Base-by-base conservation (phyloP, 2,113 vertebrate genomes). In the Daubentonia madagascariensis region DNA sequence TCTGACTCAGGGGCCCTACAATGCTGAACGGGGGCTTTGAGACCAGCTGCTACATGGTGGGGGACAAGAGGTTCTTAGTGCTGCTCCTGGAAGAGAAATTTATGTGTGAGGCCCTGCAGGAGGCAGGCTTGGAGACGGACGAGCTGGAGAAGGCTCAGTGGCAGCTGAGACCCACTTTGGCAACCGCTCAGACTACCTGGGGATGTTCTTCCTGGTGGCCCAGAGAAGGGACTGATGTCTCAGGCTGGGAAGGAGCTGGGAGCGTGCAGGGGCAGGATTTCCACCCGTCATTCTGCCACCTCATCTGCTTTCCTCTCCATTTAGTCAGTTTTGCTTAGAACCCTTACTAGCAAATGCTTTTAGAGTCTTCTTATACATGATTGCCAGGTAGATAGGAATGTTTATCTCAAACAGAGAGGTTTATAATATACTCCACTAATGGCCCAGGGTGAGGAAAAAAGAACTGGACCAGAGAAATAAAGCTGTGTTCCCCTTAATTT, bases 1-100 rank as follows among this genome's bases (percentile, higher is more conserved):
- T 98, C 32, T 84, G 85, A 63, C 88, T 96, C 30, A 84, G 97
- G 37, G 97, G 94, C 22, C 37, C 93, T n/a, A 48, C 97, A 73
- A 81, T 98, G 22, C 96, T 98, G 70, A 28, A 96, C 1, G 70
- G 97, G 10, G 93, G 85, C 88, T 92, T 98, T 23, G 94, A 94
- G 22, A 87, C 68, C 52, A 98, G 83, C n/a, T 98, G 98, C 96
- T 98, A 97, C 88, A 75, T 78, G 22, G 88, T 97, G 9, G 94
- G 95, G 18, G 28, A 84, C 8, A 85, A 70, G 40, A 95, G 43
- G 40, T 97, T 98, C 88, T 96, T 91, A 0, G 0, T 30, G 16
- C 37, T 65, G 13, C 1, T 20, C 22, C 54, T 98, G 45, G 97
- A 81, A 12, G 96, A 97, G 92, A 48, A 72, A 28, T 75, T 97